Conservation (phyloP, 1,140 invertebrate species). For the Megathymus violae region DNA sequence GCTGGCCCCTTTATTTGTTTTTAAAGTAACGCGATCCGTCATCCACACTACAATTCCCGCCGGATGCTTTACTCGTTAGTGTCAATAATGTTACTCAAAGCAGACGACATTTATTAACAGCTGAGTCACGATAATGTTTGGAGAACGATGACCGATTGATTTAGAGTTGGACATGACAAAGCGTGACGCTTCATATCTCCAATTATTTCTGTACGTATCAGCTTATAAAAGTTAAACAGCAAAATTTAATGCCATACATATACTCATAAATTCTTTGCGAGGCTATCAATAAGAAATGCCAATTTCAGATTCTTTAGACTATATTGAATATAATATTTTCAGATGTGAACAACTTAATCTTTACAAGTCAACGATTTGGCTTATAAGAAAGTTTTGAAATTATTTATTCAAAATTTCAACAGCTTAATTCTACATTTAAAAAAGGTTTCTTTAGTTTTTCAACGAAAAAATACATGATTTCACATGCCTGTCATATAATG, state of each 20-base stretch:
- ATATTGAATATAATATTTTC: no score
- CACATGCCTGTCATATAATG: constrained; percentile 16
- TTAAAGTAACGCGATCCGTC: constrained; percentile 73
- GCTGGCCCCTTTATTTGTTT: constrained; percentile 75
- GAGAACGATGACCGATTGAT: constrained; percentile 27
- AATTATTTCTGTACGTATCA: no score
- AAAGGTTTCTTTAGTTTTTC: background rate
- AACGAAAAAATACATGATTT: background rate
- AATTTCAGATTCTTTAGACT: no score
- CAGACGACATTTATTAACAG: constrained; percentile 68
- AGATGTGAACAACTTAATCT: no score
- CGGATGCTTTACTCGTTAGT: constrained; percentile 73
- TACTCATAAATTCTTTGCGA: no score
- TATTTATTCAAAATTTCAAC: no score
- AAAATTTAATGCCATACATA: no score
- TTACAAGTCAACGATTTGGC: no score
- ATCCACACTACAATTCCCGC: constrained; percentile 59
- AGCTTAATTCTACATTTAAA: background rate
- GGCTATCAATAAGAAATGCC: no score
- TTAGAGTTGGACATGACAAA: background rate
- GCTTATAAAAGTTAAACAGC: no score
- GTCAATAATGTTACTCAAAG: constrained; percentile 76
- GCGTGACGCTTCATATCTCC: no score
- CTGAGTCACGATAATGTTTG: constrained; percentile 57
- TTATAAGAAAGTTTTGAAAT: no score